These are phyloP conservation scores for Achroia grisella DNA, from an alignment of 1,140 invertebrate species.

Conservation along the genomic window DNA sequence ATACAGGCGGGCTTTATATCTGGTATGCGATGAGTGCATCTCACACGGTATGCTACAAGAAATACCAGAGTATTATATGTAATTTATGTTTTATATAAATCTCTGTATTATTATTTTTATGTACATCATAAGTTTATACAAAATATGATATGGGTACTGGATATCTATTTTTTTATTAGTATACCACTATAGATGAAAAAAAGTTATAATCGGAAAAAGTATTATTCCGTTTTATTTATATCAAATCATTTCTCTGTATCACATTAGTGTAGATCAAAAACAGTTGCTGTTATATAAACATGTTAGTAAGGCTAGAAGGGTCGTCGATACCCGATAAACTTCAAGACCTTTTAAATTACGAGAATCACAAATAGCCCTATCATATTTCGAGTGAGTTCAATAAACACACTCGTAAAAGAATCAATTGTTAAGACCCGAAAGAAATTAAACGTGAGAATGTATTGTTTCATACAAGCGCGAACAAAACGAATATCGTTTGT, in stretches of 20 bases:
- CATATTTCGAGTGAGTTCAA: conserved; percentile 56
- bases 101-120: too few species aligned
- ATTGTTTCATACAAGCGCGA: conserved; percentile 66
- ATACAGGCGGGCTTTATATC: conserved; percentile 21
- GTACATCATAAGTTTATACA: too few species aligned
- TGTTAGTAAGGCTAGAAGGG: too few species aligned
- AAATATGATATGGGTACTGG: conserved; percentile 15
- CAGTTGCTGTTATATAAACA: too few species aligned
- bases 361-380: conserved; percentile 56
- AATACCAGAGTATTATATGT: too few species aligned
- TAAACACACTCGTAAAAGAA: conserved; percentile 72
- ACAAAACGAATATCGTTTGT: conserved; percentile 57
- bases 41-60: conserved; percentile 21
- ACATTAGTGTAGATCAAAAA: too few species aligned
- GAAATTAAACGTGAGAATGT: conserved; percentile 73
- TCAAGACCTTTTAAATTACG: conserved; percentile 1
- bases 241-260: too few species aligned
- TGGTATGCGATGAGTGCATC: conserved; percentile 21
- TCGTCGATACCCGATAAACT: too few species aligned
- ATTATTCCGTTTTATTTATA: too few species aligned
- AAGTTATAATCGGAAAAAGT: too few species aligned
- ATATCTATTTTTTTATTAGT: conserved; percentile 25
- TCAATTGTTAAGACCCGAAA: conserved; percentile 63
- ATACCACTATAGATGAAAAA: too few species aligned
- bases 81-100: too few species aligned